Evolutionary conservation across 2,888 invertebrate genomes (phyloP), one percentile per base, ranked within the genome.

Genomic region (Neoitamus cyanurus): DNA sequence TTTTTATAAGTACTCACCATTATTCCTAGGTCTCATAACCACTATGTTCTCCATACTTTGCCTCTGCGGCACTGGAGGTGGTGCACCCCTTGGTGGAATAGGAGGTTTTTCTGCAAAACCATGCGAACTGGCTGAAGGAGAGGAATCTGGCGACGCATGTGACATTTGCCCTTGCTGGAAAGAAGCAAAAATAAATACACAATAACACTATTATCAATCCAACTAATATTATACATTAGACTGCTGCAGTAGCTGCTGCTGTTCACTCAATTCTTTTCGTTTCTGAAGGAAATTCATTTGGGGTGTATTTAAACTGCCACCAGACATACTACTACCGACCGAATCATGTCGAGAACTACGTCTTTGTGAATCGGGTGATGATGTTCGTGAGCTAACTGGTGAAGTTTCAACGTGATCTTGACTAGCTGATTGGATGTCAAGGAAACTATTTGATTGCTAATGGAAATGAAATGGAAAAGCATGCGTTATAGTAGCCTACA

Each of bases 41-140:
- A 90, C 90, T 85, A 90, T 87, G 86, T 89, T 90, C 85, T 89
- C 91, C 87, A 88, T 91, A 88, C 89, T 92, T 90, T 89, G 91
- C 75, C 91, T 89, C 82, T 89, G 88, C 80, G 93, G 93, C 83
- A 93, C 90, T 46, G 93, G 93, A 7, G 93, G 93, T 9, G 93
- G 93, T 15, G 93, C 93, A 7, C 93, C 93, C 87, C 93, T 90
- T 1, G 94, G 93, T 85, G 93, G 93, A 86, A 93, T 92, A 0
- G 93, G 93, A 48, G 93, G 93, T 87, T 93, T 92, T 36, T 93
- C 93, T 25, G 88, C 88, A 85, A 89, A 89, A 36, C 88, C 89
- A 37, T 88, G 87, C 68, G 89, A 88, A 72, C 87, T 87, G 77
- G 89, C 88, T 83, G 90, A 88, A 48, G 90, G 89, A 3, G 91